These are phyloP conservation scores for Colistium nudipinnis DNA, from an alignment of 2,113 vertebrate genomes.

Conservation along the genomic window DNA sequence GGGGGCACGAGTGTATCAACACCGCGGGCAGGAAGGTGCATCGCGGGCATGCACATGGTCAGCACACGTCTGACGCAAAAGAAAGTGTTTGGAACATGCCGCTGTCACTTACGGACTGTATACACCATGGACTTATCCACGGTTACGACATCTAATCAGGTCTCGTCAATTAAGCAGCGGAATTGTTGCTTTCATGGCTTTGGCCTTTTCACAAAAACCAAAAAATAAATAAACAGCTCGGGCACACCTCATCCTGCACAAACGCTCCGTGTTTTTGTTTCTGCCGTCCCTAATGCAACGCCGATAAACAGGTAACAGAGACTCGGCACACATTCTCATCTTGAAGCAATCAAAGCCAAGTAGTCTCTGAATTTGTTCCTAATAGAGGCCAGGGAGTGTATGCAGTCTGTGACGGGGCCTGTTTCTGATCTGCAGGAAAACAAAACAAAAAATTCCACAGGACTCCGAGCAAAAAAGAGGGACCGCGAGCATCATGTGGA, in stretches of 20 bases:
- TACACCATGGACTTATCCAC: slow-evolving; percentile 27
- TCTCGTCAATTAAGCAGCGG: slow-evolving; percentile 30
- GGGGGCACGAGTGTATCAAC: slow-evolving; percentile 13
- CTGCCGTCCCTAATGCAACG: slow-evolving; percentile 9
- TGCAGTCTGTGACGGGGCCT: slow-evolving; percentile 21
- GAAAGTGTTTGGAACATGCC: slow-evolving; percentile 60
- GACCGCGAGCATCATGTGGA: slow-evolving; percentile 36
- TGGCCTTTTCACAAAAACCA: slow-evolving; percentile 27
- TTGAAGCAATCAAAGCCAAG: slow-evolving; percentile 61
- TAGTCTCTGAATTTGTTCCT: slow-evolving; percentile 54
- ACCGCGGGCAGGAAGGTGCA: slow-evolving; percentile 4
- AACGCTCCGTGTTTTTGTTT: slow-evolving; percentile 42
- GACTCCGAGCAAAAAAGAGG: slow-evolving; percentile 25
- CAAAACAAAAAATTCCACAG: slow-evolving; percentile 45
- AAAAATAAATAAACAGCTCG: neutral
- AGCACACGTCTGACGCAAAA: slow-evolving; percentile 35
- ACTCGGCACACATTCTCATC: slow-evolving; percentile 48
- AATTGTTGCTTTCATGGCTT: slow-evolving; percentile 36
- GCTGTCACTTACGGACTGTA: slow-evolving; percentile 44
- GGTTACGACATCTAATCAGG: slow-evolving; percentile 45
- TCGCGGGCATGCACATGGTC: slow-evolving; percentile 27
- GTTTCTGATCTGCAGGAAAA: slow-evolving; percentile 64
- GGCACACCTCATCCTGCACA: neutral
- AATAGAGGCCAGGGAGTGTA: slow-evolving; percentile 39
- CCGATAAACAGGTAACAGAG: slow-evolving; percentile 55